A percentile compares a stretch with the other conserved stretches of the same genome.
Conservation (phyloP, 1,140 invertebrate species). For the Zaprionus vittiger region DNA sequence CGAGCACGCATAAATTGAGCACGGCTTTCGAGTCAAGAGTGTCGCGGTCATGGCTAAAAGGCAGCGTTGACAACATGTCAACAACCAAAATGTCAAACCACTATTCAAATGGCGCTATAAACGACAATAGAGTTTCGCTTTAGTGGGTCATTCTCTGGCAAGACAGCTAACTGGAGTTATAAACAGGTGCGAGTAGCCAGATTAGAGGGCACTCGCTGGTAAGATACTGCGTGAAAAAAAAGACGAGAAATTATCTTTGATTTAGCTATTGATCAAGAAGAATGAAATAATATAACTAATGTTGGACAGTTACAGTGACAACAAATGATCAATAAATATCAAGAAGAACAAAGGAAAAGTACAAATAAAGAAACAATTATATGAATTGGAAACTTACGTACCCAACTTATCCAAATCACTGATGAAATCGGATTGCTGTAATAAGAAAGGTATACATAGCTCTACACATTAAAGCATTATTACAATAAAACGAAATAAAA, state of each 20-base stretch:
- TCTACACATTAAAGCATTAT: too few relatives aligned
- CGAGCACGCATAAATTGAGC: conserved; percentile 61
- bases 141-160: not conserved
- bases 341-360: too few relatives aligned
- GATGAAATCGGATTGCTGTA: too few relatives aligned
- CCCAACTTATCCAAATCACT: too few relatives aligned
- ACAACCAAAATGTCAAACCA: conserved; percentile 36
- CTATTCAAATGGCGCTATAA: not conserved
- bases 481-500: too few relatives aligned
- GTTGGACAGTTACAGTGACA: too few relatives aligned
- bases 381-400: too few relatives aligned
- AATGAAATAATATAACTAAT: not conserved
- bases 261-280: not conserved
- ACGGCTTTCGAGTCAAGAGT: conserved; percentile 31
- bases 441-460: too few relatives aligned
- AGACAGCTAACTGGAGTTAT: not conserved
- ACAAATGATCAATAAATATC: too few relatives aligned
- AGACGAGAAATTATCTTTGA: not conserved
- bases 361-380: too few relatives aligned
- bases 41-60: conserved; percentile 68
- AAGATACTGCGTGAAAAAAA: not conserved
- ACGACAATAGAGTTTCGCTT: not conserved
- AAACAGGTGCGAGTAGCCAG: not conserved
- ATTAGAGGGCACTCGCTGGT: not conserved
- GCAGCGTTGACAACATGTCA: conserved; percentile 3